Percentiles rank a stretch among this genome's conserved stretches.
Conservation (phyloP, 2,888 invertebrate species). For the Rhagonycha fulva region DNA sequence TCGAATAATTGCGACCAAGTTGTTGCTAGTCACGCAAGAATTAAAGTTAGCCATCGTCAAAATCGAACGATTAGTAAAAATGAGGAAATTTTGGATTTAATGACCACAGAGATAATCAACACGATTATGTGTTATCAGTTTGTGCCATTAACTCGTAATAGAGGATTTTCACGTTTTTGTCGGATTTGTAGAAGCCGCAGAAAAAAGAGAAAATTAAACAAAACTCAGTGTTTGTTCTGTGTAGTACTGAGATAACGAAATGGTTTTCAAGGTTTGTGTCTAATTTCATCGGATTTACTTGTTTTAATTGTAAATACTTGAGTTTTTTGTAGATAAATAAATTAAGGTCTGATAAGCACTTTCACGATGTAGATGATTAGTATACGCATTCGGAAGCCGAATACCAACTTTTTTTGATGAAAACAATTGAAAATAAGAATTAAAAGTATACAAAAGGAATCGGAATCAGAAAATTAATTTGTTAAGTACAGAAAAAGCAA, state of each 20-base stretch:
- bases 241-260: not conserved
- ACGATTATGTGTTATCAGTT: not conserved
- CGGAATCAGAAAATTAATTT: too few species aligned
- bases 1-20: not conserved
- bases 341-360: too few species aligned
- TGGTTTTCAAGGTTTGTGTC: not conserved
- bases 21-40: not conserved
- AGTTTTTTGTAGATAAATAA: too few species aligned
- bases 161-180: not conserved
- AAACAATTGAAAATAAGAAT: too few species aligned
- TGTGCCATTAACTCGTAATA: not conserved
- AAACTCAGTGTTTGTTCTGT: not conserved
- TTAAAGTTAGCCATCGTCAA: too few species aligned
- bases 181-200: not conserved
- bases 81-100: not conserved
- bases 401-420: too few species aligned
- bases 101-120: not conserved
- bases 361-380: too few species aligned
- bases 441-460: too few species aligned
- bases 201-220: not conserved
- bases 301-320: too few species aligned
- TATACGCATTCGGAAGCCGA: too few species aligned
- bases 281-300: too few species aligned
- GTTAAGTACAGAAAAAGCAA: too few species aligned
- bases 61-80: not conserved